Base-by-base conservation (phyloP, 2,113 vertebrate genomes). In the Phalacrocorax aristotelis region DNA sequence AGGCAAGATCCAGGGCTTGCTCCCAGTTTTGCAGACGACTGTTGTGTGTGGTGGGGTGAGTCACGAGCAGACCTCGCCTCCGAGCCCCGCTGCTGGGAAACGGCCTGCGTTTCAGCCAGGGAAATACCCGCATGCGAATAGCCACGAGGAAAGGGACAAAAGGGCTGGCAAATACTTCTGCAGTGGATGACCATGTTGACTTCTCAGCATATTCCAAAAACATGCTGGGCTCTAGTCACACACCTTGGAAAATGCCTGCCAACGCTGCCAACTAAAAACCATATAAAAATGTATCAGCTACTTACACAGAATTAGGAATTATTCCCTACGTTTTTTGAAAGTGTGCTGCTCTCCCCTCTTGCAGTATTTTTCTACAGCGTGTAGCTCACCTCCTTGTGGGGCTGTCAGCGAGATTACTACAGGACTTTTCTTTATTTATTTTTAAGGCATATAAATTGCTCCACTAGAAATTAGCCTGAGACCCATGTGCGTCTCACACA, bases 11-110 rank as follows among this genome's bases (percentile, higher is more conserved):
- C n/a, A 13, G 71, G 46, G 57, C 22, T 55, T 5, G 30, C 6
- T 52, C 14, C 76, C 34, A 3, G 30, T 13, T 27, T 17, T 52
- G 55, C 87, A 40, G 66, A 10, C 22, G 20, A 13, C 23, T 9
- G 15, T 4, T 6, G 16, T 3, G 2, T 4, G 4, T 3, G 27
- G 44, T 1, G 21, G 22, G 74, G 38, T 2, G 2, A 21, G 27
- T 15, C 44, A 15, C 1, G 10, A 32, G 48, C 22, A 19, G 1
- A 1, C 10, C 48, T 14, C 15, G 8, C 46, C 40, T 27, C 48
- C 5, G 40, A 38, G 57, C 9, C 23, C 3, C 13, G 1, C 19
- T 6, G 4, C 10, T 3, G 7, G 61, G 61, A 21, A 38, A 15
- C 29, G 15, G 51, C 44, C 6, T 4, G 5, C 14, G 4, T 29